phyloP scores from a whole-genome alignment of 2,113 vertebrate species.

The Orientallactaga bullata region DNA sequence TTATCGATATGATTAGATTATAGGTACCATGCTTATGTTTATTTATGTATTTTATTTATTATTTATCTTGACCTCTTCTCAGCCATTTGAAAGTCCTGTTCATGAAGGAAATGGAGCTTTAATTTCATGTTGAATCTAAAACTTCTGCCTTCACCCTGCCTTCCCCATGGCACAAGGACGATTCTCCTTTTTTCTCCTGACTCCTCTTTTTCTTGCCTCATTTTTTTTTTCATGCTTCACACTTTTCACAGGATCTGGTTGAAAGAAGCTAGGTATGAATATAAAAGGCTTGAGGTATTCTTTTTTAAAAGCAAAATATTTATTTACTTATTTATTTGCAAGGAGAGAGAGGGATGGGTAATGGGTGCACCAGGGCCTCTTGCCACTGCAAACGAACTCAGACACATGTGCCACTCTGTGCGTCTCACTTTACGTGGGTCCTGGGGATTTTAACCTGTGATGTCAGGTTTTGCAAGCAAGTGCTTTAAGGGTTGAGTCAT shows the following conservation, averaged over 20 bases:
- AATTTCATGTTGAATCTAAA: slow-evolving; percentile 48
- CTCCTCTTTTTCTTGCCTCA: slow-evolving; percentile 7
- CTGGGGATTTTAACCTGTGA: too few relatives aligned
- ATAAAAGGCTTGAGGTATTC: background rate
- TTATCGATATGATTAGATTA: background rate
- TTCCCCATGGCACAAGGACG: background rate
- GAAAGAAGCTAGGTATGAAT: background rate
- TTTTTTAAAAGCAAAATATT: too few relatives aligned
- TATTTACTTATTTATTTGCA: too few relatives aligned
- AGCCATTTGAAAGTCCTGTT: background rate
- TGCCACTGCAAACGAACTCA: too few relatives aligned
- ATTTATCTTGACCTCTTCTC: background rate
- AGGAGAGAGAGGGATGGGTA: too few relatives aligned
- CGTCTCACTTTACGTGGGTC: too few relatives aligned
- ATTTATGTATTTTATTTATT: background rate
- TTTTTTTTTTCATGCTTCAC: background rate
- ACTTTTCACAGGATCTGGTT: background rate
- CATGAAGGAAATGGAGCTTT: background rate
- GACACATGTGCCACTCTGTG: too few relatives aligned
- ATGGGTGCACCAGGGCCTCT: too few relatives aligned
- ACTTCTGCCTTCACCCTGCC: background rate
- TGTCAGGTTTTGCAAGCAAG: too few relatives aligned
- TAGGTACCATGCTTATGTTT: background rate
- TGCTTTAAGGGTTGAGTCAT: too few relatives aligned
- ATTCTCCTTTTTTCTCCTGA: background rate